Conservation (phyloP, 2,797 vertebrate species). For the Micrastur ruficollis region DNA sequence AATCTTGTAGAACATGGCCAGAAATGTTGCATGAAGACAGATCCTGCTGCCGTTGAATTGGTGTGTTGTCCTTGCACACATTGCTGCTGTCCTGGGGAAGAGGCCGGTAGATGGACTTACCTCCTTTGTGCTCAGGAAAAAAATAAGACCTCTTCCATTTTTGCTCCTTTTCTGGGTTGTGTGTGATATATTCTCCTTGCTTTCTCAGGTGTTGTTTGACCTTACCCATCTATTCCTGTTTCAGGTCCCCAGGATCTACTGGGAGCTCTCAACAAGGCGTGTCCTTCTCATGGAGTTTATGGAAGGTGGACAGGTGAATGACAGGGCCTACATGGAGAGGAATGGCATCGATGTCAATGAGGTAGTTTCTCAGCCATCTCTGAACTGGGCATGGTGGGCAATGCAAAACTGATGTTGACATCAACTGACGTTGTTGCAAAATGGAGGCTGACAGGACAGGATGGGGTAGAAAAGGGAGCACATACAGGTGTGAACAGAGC, state of each 20-base stretch:
- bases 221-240: neutral
- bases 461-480: neutral
- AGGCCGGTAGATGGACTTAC: neutral
- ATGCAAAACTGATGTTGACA: neutral
- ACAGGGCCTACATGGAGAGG: slow-evolving; percentile 87
- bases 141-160: neutral
- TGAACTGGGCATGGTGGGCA: neutral
- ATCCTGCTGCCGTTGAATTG: neutral
- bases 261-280: slow-evolving; percentile 91
- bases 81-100: neutral
- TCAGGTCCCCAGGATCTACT: slow-evolving; percentile 91
- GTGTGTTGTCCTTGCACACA: neutral
- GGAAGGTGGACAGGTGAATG: slow-evolving; percentile 94
- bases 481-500: neutral
- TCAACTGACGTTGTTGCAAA: neutral
- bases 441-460: neutral
- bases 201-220: neutral
- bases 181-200: neutral
- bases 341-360: slow-evolving; percentile 89
- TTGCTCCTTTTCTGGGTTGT: neutral
- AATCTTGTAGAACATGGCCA: neutral
- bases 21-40: neutral
- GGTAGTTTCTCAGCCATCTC: slow-evolving; percentile 72
- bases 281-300: slow-evolving; percentile 95
- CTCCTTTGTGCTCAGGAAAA: neutral